A percentile compares a stretch with the other conserved stretches of the same genome.
These are phyloP conservation scores for Pardalotus punctatus DNA, from an alignment of 2,113 vertebrate genomes.

Conservation along the genomic window DNA sequence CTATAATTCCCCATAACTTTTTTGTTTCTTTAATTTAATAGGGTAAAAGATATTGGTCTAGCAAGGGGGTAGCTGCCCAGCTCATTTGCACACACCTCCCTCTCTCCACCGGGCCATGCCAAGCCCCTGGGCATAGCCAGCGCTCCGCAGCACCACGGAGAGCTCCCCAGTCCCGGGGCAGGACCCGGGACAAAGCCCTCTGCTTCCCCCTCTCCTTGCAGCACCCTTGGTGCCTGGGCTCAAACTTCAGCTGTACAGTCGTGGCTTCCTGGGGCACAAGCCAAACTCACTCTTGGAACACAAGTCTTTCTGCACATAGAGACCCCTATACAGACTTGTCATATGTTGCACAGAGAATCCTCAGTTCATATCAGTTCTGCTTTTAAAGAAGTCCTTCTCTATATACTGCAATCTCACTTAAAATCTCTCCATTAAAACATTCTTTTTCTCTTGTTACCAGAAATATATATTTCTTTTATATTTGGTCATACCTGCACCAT, in stretches of 20 bases:
- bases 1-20: neutral
- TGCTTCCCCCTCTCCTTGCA: accelerated
- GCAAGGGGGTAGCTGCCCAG: neutral
- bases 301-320: neutral
- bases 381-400: neutral
- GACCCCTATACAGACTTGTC: neutral
- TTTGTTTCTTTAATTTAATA: neutral
- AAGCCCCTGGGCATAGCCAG: accelerated
- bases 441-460: neutral
- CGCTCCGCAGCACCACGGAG: neutral
- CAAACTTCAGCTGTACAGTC: accelerated
- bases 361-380: neutral
- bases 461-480: neutral
- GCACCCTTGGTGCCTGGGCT: accelerated
- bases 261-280: accelerated
- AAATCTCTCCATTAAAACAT: neutral
- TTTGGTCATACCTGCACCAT: neutral
- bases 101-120: accelerated
- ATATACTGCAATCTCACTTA: neutral
- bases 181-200: accelerated
- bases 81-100: accelerated
- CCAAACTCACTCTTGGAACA: accelerated
- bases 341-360: neutral
- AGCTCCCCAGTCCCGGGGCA: neutral
- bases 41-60: neutral